These are phyloP conservation scores for Synergus itoensis DNA, from an alignment of 2,888 invertebrate species.

Conservation along the genomic window DNA sequence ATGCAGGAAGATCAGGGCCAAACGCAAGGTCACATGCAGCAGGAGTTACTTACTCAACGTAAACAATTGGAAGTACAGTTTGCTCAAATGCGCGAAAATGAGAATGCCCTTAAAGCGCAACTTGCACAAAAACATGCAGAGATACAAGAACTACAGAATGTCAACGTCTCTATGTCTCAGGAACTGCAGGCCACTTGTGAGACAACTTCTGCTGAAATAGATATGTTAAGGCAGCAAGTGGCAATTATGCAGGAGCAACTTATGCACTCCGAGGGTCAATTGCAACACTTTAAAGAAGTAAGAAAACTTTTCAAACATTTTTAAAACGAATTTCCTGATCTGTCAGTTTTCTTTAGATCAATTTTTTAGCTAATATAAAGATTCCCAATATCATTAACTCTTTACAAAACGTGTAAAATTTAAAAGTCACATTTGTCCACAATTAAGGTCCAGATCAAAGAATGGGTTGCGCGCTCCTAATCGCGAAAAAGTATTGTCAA, in stretches of 20 bases:
- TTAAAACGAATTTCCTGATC: background rate
- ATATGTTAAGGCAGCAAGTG: slow-evolving; percentile 70
- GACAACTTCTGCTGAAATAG: slow-evolving; percentile 70
- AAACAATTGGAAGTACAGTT: slow-evolving; percentile 85
- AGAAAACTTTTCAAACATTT: slow-evolving; percentile 43
- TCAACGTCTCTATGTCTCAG: slow-evolving; percentile 67
- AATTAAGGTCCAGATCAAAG: too few species aligned
- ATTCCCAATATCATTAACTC: too few species aligned
- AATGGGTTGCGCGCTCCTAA: too few species aligned
- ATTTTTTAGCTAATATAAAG: background rate
- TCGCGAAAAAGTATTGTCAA: too few species aligned
- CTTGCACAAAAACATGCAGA: slow-evolving; percentile 79
- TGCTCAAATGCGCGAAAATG: slow-evolving; percentile 81
- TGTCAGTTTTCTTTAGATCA: background rate
- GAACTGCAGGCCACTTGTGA: slow-evolving; percentile 73
- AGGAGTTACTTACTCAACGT: slow-evolving; percentile 81
- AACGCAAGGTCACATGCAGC: slow-evolving; percentile 75
- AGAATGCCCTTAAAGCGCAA: slow-evolving; percentile 72
- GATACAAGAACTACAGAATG: slow-evolving; percentile 76
- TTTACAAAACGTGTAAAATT: too few species aligned
- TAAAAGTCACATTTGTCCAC: too few species aligned
- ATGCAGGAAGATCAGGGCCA: slow-evolving; percentile 80
- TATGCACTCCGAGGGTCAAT: slow-evolving; percentile 71
- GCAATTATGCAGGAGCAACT: slow-evolving; percentile 70
- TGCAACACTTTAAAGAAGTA: slow-evolving; percentile 77